phyloP scores from a whole-genome alignment of 2,797 vertebrate genomes.

The Geotrypetes seraphini region DNA sequence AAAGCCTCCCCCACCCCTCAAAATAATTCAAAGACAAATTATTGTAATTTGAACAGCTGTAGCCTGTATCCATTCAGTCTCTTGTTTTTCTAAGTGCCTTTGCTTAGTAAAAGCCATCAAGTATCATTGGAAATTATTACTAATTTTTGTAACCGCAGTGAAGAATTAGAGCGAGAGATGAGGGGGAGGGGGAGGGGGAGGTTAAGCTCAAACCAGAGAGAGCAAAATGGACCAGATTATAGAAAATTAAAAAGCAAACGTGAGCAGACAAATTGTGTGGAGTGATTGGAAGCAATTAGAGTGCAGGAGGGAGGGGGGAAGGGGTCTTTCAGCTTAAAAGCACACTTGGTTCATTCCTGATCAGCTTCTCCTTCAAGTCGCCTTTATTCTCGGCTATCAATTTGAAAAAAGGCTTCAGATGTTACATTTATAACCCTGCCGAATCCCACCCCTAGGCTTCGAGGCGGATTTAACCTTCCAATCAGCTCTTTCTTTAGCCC shows the following conservation, averaged over 20 bases:
- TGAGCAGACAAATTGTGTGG: slow-evolving; percentile 68
- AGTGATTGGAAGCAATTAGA: slow-evolving; percentile 75
- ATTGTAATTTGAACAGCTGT: slow-evolving; percentile 30
- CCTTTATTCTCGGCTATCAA: slow-evolving; percentile 66
- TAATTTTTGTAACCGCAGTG: slow-evolving; percentile 36
- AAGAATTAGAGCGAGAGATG: slow-evolving; percentile 47
- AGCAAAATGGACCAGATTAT: slow-evolving; percentile 74
- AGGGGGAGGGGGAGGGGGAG: slow-evolving; percentile 41
- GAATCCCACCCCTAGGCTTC: slow-evolving; percentile 59
- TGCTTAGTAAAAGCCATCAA: slow-evolving; percentile 47
- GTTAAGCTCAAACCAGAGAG: slow-evolving; percentile 70
- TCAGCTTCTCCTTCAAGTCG: slow-evolving; percentile 64
- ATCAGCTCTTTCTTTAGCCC: slow-evolving; percentile 51
- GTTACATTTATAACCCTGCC: slow-evolving; percentile 48
- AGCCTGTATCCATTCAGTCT: slow-evolving; percentile 18
- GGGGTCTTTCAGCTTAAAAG: slow-evolving; percentile 62
- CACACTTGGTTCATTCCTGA: slow-evolving; percentile 72
- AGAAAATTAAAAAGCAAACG: slow-evolving; percentile 80
- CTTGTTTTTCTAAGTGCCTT: slow-evolving; percentile 34
- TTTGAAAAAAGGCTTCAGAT: slow-evolving; percentile 60
- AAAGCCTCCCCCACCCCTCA: slow-evolving; percentile 20
- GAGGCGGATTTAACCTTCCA: slow-evolving; percentile 59
- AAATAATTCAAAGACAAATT: slow-evolving; percentile 29
- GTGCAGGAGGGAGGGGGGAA: slow-evolving; percentile 54
- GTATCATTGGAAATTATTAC: slow-evolving; percentile 44